A percentile compares a stretch with the other conserved stretches of the same genome.
These are phyloP conservation scores for Melanchra persicariae DNA, from an alignment of 2,888 invertebrate species.

Conservation along the genomic window DNA sequence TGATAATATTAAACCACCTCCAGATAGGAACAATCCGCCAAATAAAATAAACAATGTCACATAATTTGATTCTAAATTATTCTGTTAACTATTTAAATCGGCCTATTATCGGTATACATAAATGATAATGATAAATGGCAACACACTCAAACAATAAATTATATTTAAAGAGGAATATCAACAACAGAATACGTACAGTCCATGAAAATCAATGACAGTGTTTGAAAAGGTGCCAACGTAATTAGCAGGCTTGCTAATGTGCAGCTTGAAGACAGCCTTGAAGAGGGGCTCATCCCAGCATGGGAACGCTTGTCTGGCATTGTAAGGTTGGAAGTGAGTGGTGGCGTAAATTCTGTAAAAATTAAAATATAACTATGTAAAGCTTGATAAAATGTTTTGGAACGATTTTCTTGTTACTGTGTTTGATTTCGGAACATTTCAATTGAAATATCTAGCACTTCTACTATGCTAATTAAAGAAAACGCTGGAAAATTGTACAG, in stretches of 20 bases:
- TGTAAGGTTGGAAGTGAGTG: constrained; percentile 95
- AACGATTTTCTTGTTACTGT: neutral
- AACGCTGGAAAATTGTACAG: accelerated
- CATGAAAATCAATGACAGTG: constrained; percentile 85
- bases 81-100: neutral
- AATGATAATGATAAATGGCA: neutral
- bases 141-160: neutral
- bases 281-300: constrained; percentile 96
- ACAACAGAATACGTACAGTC: constrained; percentile 70
- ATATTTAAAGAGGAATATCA: neutral
- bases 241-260: constrained; percentile 90
- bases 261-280: constrained; percentile 94
- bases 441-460: neutral
- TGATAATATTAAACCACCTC: neutral
- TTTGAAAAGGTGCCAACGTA: constrained; percentile 91
- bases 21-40: neutral
- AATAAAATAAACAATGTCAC: neutral
- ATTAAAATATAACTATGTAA: neutral
- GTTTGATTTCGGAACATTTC: neutral
- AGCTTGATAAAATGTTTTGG: neutral
- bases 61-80: neutral
- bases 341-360: constrained; percentile 87
- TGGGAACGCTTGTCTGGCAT: constrained; percentile 95
- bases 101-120: too few species aligned
- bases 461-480: neutral